Conservation (phyloP, 2,888 invertebrate species). For the Amblyteles armatorius region DNA sequence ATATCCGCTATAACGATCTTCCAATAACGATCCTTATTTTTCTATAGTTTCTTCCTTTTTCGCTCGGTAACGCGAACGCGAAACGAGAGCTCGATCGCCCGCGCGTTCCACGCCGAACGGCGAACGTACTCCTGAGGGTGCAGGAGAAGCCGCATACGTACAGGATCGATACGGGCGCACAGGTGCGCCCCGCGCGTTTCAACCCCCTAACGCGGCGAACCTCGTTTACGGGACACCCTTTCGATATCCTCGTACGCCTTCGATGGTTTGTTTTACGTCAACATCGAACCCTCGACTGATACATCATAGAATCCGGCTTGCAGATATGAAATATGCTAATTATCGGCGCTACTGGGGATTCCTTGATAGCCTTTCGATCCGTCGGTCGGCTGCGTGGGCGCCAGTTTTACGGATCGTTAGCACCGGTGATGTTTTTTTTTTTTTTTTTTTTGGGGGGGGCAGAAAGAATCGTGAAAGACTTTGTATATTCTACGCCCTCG, state of each 20-base stretch:
- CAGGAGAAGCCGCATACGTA: constrained; percentile 32
- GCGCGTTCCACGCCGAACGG: background rate
- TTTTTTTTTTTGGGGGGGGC: too few relatives aligned
- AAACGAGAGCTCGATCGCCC: background rate
- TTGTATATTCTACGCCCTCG: constrained; percentile 7
- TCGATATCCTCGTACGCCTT: constrained; percentile 25
- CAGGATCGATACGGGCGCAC: constrained; percentile 46
- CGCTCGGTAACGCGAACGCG: background rate
- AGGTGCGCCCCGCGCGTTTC: constrained; percentile 60
- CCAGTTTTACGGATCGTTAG: constrained; percentile 22
- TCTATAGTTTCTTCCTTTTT: background rate
- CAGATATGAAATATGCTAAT: background rate
- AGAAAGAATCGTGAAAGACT: constrained; percentile 5
- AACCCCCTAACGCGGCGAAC: constrained; percentile 40
- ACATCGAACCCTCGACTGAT: constrained; percentile 9
- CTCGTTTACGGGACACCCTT: constrained; percentile 2
- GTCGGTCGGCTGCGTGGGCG: background rate
- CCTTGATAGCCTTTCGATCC: constrained; percentile 25
- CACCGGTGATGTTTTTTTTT: constrained; percentile 11
- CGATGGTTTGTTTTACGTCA: constrained; percentile 44
- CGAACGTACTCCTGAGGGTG: constrained; percentile 19
- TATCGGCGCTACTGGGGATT: constrained; percentile 28
- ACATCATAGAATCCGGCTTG: constrained; percentile 11
- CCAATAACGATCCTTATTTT: background rate
- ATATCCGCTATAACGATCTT: background rate